Evolutionary conservation across 2,797 vertebrate species (phyloP), one percentile per base, ranked within the genome.

Genomic region (Anableps anableps): DNA sequence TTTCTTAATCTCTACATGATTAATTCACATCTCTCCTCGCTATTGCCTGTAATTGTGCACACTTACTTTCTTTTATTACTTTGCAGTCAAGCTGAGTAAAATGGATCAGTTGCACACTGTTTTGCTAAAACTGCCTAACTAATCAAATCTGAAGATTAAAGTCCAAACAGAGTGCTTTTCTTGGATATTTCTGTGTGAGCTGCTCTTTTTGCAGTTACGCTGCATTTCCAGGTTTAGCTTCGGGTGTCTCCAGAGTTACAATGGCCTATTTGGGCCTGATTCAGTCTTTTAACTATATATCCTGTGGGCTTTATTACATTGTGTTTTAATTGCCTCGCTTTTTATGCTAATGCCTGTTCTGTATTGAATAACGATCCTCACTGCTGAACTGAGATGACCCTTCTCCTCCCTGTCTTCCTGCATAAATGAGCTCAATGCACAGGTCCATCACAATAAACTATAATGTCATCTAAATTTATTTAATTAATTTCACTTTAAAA

Each of bases 121-220:
- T 68, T 77, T 38, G 10, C 2, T n/a, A 21, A 34, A 68, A n/a
- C 68, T 60, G 29, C 58, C 17, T 51, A 45, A 50, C 60, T 48
- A 68, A 68, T 80, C 45, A 66, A 77, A 76, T 75, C 7, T 75
- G 45, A 3, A 19, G 10, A 62, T 82, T 80, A 58, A 75, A 71
- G 78, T 76, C n/a, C 55, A 74, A 41, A 48, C 13, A 78, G 55
- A 74, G 74, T 77, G 64, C n/a, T 74, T 62, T 72, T 41, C 74
- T 79, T 77, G 82, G 19, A 74, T 77, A 19, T 72, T 58, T 53
- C 41, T 43, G 31, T 31, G 31, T 31, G 45, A 50, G 45, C 77
- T 72, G 29, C 45, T 51, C 26, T 41, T 53, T 68, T 48, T 31
- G 14, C 29, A 51, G 26, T 75, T 16, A 71, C 1, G 1, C n/a